Evolutionary conservation across 2,888 invertebrate genomes (phyloP), one percentile per base, ranked within the genome.

Genomic region (Listrodromus nycthemerus): DNA sequence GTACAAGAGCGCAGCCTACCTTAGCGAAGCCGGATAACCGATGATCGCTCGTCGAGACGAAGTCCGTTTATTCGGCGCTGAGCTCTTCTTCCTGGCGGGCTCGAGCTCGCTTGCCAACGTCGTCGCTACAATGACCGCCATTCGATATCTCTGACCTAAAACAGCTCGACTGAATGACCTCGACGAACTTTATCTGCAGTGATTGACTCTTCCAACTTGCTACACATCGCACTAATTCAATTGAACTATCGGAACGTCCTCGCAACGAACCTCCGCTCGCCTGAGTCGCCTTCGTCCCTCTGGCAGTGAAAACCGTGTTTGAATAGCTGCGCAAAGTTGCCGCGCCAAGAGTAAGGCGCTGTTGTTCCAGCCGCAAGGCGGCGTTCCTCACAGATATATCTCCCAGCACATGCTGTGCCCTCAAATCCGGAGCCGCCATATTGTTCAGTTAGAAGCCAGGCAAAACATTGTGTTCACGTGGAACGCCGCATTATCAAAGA

Each of bases 401-500:
- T 66, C 45, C 37, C 71, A 79, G 87, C 84, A 79, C 85, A 86
- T 75, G 75, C 86, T 90, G 90, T 89, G 87, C 89, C 89, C 88
- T 50, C 33, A 84, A 87, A 89, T 86, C 61, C 80, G 74, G 69
- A 85, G 87, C 88, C 95, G 96, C 96, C 96, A 96, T 96, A 94
- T 96, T 96, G 95, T 94, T 94, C 94, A 94, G 84, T 94, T 94
- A 94, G 95, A 94, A 95, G 94, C 94, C 92, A 94, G 90, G 93
- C 94, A 95, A 95, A 95, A 95, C 95, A 95, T 95, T 95, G 95
- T 94, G 95, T 95, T 95, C 95, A 95, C 96, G 96, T 96, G 96
- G 95, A 95, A 92, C 80, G 75, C 71, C 71, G 55, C 65, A 75
- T 45, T 27, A 48, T 91, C 85, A 88, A 83, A 80, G 86, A 65